Percentiles rank a stretch among this genome's conserved stretches.
These are phyloP conservation scores for Calcarius lapponicus DNA, from an alignment of 2,797 vertebrate genomes.

Conservation along the genomic window DNA sequence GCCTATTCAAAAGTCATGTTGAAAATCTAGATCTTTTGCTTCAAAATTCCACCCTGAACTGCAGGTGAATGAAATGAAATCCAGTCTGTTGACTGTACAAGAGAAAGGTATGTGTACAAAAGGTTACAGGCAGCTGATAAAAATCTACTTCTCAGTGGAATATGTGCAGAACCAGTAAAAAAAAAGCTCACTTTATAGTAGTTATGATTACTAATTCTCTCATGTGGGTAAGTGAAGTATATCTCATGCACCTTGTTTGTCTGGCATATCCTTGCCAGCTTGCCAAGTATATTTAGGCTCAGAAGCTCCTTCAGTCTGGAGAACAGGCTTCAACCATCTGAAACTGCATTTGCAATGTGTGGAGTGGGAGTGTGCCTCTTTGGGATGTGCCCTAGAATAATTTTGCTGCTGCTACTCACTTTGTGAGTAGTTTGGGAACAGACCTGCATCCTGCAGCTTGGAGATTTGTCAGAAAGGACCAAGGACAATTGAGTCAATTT, in stretches of 20 bases:
- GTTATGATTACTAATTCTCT: background rate
- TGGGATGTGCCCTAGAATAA: background rate
- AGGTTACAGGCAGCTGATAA: background rate
- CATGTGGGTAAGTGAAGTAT: accelerated
- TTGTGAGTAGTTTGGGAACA: background rate
- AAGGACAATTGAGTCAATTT: background rate
- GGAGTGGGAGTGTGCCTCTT: background rate
- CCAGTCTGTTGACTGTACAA: background rate
- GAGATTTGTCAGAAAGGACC: background rate
- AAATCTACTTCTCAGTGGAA: background rate
- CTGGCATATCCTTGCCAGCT: background rate
- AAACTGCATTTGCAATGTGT: background rate
- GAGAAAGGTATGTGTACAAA: background rate
- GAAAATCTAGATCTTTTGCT: background rate
- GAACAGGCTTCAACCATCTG: background rate
- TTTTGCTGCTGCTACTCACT: background rate
- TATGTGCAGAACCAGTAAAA: background rate
- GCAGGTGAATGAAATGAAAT: background rate
- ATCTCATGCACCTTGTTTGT: background rate
- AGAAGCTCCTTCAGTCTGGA: background rate
- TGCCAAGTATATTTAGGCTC: background rate
- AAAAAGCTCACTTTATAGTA: background rate
- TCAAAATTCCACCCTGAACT: background rate
- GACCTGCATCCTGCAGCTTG: background rate
- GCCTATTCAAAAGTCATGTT: background rate